Percentiles rank a stretch among this genome's conserved stretches.
Evolutionary conservation across 2,113 vertebrate species (phyloP).

Genomic region (Catharus fuscescens): DNA sequence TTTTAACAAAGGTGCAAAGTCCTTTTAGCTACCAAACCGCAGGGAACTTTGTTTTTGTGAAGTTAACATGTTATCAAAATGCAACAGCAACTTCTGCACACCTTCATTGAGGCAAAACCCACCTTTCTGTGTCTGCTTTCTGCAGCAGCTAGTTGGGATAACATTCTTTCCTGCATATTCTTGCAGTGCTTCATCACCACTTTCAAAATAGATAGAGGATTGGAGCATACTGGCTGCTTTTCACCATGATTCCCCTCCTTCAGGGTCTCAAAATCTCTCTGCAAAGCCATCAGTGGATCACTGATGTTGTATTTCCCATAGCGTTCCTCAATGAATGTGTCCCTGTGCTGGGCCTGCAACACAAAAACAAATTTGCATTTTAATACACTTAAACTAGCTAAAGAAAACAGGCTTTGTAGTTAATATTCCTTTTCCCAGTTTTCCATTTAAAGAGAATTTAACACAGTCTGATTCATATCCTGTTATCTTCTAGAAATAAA

Average conservation of each 20-base stretch:
- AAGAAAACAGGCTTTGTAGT: neutral
- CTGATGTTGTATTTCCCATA: conserved; percentile 96
- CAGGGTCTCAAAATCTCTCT: conserved; percentile 89
- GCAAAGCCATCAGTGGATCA: conserved; percentile 91
- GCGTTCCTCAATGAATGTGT: conserved; percentile 90
- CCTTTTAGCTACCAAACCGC: neutral
- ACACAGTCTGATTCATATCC: neutral
- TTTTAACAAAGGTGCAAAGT: neutral
- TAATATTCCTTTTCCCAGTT: neutral
- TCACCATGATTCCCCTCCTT: conserved; percentile 80
- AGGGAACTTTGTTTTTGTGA: neutral
- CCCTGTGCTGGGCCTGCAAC: conserved; percentile 88
- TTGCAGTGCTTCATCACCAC: conserved; percentile 95
- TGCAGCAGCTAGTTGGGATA: conserved; percentile 91
- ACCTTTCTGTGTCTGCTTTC: conserved; percentile 94
- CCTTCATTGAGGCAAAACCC: neutral
- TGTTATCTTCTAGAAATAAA: neutral
- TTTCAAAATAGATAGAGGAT: conserved; percentile 89
- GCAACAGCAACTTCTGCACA: neutral
- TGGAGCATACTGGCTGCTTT: conserved; percentile 81
- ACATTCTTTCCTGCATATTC: conserved; percentile 95
- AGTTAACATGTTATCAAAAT: neutral
- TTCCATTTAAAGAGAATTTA: neutral
- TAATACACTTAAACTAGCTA: neutral
- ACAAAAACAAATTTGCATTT: neutral